Percentiles rank a stretch among this genome's conserved stretches.
Conservation (phyloP, 2,888 invertebrate species). For the Brachyopa scutellaris region DNA sequence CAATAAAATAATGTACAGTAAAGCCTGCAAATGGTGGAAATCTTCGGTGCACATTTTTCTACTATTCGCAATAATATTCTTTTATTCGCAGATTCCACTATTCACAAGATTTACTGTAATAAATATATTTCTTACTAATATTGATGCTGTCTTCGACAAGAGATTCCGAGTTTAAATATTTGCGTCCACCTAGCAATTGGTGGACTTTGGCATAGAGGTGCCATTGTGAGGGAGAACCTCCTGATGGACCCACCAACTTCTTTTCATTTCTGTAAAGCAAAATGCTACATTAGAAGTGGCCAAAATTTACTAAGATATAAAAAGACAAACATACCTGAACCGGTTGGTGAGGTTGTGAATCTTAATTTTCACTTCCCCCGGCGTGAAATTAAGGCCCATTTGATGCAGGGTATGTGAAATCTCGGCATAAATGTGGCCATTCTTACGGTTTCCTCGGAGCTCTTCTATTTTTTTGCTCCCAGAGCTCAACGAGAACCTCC, state of each 20-base stretch:
- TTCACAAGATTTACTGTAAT: too few species aligned
- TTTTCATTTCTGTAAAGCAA: too few species aligned
- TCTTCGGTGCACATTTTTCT: too few species aligned
- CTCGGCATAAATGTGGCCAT: background rate
- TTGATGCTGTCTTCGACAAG: background rate
- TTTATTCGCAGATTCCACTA: too few species aligned
- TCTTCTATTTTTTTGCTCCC: background rate
- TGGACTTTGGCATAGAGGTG: background rate
- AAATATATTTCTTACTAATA: too few species aligned
- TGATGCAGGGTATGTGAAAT: background rate
- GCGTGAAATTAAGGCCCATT: background rate
- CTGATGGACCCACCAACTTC: background rate
- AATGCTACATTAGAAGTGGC: too few species aligned
- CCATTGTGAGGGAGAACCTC: background rate
- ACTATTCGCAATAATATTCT: too few species aligned
- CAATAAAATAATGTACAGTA: too few species aligned
- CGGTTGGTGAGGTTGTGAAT: too few species aligned
- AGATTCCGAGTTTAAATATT: too few species aligned
- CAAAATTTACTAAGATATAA: background rate
- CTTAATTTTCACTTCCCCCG: background rate
- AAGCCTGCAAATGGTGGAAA: too few species aligned
- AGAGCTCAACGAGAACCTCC: background rate
- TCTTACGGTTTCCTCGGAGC: conserved; percentile 1
- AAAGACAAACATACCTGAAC: background rate
- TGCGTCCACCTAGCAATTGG: too few species aligned